Conservation (phyloP, 2,888 invertebrate species). For the Agrotis segetum region DNA sequence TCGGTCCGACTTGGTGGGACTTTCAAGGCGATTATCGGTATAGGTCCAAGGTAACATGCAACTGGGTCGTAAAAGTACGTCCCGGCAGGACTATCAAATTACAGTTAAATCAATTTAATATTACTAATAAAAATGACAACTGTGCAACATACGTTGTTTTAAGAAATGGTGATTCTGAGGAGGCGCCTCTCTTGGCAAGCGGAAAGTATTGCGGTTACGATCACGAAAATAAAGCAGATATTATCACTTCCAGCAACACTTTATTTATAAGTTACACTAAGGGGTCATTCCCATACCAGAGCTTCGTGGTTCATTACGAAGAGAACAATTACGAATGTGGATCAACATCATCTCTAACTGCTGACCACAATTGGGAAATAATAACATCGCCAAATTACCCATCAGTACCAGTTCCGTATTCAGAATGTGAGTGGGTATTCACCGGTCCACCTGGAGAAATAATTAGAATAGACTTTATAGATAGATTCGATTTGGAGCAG, state of each 20-base stretch:
- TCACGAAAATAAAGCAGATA: conserved; percentile 77
- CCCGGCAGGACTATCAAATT: conserved; percentile 94
- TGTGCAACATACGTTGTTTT: conserved; percentile 89
- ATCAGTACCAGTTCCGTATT: conserved; percentile 93
- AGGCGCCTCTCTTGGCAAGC: conserved; percentile 93
- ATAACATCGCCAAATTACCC: conserved; percentile 96
- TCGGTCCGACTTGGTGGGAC: conserved; percentile 78
- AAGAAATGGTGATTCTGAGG: conserved; percentile 93
- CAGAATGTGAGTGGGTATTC: conserved; percentile 96
- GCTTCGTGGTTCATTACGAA: conserved; percentile 89
- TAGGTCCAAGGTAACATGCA: conserved; percentile 83
- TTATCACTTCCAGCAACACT: conserved; percentile 92
- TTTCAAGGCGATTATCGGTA: neutral
- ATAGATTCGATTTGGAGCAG: conserved; percentile 93
- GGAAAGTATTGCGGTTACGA: conserved; percentile 94
- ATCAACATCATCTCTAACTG: conserved; percentile 90
- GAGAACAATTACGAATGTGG: conserved; percentile 94
- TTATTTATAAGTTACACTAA: conserved; percentile 74
- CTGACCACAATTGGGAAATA: conserved; percentile 84
- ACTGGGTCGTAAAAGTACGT: conserved; percentile 94
- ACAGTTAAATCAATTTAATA: conserved; percentile 91
- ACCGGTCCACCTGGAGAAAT: conserved; percentile 94
- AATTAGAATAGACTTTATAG: conserved; percentile 94
- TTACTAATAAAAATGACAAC: conserved; percentile 85
- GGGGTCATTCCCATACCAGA: conserved; percentile 64